phyloP scores from a whole-genome alignment of 23 tunicate genomes.

The Halocynthia aurantium region DNA sequence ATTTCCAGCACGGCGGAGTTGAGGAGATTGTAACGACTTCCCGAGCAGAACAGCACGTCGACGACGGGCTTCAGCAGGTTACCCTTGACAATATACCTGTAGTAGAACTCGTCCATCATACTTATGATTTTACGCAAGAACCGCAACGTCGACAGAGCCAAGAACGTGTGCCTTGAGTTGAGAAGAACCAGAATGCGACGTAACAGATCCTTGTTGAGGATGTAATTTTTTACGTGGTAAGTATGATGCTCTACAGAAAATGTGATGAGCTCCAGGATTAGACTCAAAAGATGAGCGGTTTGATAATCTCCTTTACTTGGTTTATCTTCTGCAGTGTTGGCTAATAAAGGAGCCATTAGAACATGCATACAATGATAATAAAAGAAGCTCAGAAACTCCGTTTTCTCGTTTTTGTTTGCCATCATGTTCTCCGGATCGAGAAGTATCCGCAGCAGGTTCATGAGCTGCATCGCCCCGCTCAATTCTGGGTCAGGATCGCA shows the following conservation, averaged over 20 bases:
- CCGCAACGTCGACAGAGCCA: conserved; percentile 76
- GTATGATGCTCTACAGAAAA: conserved; percentile 94
- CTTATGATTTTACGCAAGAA: conserved; percentile 77
- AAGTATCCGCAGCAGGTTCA: conserved; percentile 53
- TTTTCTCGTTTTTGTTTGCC: conserved; percentile 86
- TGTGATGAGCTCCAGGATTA: conserved; percentile 78
- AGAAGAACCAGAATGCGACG: conserved; percentile 76
- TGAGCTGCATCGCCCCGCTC: conserved; percentile 82
- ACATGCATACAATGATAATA: conserved; percentile 95
- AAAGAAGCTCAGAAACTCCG: conserved; percentile 86
- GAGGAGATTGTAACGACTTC: conserved; percentile 76
- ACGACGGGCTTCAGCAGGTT: conserved; percentile 86
- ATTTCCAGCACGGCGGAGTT: conserved; percentile 85
- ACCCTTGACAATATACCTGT: conserved; percentile 83
- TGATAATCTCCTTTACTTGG: conserved; percentile 87
- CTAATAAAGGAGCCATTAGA: conserved; percentile 90
- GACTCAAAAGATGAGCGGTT: conserved; percentile 78
- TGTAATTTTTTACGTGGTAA: conserved; percentile 88
- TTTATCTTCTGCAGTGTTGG: conserved; percentile 77
- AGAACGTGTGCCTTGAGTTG: conserved; percentile 67
- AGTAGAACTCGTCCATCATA: conserved; percentile 75
- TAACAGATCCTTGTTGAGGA: conserved; percentile 74
- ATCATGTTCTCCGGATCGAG: conserved; percentile 97
- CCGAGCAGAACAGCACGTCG: conserved; percentile 60
- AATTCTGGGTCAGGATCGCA: conserved; percentile 93